Evolutionary conservation across 2,888 invertebrate genomes (phyloP), one percentile per base, ranked within the genome.

Genomic region (Carabus problematicus): DNA sequence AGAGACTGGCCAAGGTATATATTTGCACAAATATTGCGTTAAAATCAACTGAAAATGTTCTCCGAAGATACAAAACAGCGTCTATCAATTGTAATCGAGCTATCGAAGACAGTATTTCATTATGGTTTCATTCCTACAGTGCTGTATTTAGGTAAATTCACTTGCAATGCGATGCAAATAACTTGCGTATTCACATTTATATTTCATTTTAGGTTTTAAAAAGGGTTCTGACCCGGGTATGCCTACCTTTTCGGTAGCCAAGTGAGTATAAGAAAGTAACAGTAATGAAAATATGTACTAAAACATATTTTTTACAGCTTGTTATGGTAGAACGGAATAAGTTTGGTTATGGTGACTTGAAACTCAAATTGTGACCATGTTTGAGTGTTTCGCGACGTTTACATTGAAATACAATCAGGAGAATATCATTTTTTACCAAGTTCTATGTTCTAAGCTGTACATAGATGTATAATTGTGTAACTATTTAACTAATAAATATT

Each of bases 71-170:
- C 85, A 1, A 89, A 89, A 78, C 86, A 88, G 75, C 85, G 90
- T 74, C 79, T 91, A 56, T 83, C 85, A 42, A 79, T 86, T 39
- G 87, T 91, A 7, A 80, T 89, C 55, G 85, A 85, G 54, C 72
- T 86, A 0, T 84, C 84, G 8, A 89, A 88, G 79, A 86, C 86
- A 0, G 81, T 86, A 66, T 89, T 90, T 73, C 89, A 90, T 75
- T 89, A 88, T 85, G 89, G 89, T 52, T 91, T 90, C 73, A 87
- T 91, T 70, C 91, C 91, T 0, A 83, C 87, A 45, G 86, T 91
- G 29, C 77, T 91, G 12, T 91, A 88, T 80, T 80, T 91, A 80
- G 91, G 91, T 88, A 82, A 64, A 70, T 71, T 59, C 8, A 54
- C 18, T 9, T 29, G 14, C 12, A 16, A 49, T 8, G 39, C 43